phyloP scores from a whole-genome alignment of 2,113 vertebrate genomes.

The Chamaea fasciata region DNA sequence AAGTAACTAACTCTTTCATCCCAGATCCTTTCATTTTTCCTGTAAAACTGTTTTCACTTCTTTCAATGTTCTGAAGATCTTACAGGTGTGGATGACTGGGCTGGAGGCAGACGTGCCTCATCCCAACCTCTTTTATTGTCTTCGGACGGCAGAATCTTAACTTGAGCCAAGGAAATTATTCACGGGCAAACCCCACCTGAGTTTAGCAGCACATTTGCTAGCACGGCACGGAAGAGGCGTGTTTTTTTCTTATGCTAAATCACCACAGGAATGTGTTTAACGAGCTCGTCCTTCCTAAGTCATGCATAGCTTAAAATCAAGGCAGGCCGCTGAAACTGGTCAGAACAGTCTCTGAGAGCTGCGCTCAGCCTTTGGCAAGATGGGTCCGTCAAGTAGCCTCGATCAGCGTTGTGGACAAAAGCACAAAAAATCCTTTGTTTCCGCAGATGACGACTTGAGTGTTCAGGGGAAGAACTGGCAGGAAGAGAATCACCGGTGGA shows the following conservation, averaged over 20 bases:
- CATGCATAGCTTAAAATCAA: background rate
- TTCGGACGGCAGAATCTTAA: background rate
- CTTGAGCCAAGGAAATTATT: background rate
- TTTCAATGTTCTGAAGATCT: background rate
- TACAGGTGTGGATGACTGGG: background rate
- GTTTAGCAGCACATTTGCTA: background rate
- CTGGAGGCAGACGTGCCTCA: background rate
- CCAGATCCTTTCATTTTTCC: background rate
- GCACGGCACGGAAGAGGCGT: background rate
- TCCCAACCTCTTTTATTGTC: background rate
- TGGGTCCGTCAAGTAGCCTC: background rate
- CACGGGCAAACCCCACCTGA: background rate
- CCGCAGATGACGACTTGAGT: background rate
- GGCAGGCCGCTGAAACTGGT: background rate
- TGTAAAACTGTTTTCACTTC: background rate
- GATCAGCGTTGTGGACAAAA: background rate
- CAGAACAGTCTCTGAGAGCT: background rate
- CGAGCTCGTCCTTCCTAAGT: background rate
- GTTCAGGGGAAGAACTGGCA: background rate
- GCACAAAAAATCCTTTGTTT: background rate
- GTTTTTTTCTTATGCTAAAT: background rate
- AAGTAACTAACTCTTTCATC: background rate
- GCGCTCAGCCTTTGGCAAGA: background rate
- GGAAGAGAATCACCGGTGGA: background rate
- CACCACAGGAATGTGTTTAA: slow-evolving; percentile 10